These are phyloP conservation scores for Pluvialis apricaria DNA, from an alignment of 2,113 vertebrate genomes.

Conservation along the genomic window DNA sequence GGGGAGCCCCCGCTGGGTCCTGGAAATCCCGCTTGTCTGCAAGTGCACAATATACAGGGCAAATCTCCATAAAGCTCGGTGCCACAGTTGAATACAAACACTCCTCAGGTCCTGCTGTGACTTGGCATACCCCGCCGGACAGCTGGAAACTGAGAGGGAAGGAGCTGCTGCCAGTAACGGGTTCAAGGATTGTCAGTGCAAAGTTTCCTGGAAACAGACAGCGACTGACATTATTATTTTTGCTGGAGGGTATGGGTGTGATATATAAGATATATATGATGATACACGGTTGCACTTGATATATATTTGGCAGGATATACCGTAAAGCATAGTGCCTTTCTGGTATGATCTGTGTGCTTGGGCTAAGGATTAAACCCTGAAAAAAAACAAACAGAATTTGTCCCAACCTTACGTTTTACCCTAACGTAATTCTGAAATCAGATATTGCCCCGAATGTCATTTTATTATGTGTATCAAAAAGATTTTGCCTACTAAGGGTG, in stretches of 20 bases:
- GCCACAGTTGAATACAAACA: conserved; percentile 82
- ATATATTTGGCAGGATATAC: not conserved
- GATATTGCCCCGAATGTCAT: conserved; percentile 63
- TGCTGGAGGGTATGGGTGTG: conserved; percentile 57
- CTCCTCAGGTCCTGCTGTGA: conserved; percentile 91
- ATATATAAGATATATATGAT: conserved; percentile 5
- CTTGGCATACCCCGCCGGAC: conserved; percentile 93
- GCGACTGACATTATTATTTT: conserved; percentile 63
- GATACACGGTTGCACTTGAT: not conserved
- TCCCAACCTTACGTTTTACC: conserved; percentile 47
- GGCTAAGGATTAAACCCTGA: conserved; percentile 36
- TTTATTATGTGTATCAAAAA: conserved; percentile 70
- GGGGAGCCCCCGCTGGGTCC: conserved; percentile 81
- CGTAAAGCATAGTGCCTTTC: conserved; percentile 28
- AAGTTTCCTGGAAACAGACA: conserved; percentile 71
- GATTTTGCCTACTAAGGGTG: conserved; percentile 59
- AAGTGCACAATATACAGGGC: conserved; percentile 78
- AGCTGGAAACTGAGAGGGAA: conserved; percentile 89
- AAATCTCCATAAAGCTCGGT: conserved; percentile 69
- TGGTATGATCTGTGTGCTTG: not conserved
- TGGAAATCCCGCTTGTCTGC: conserved; percentile 84
- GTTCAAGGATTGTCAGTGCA: conserved; percentile 73
- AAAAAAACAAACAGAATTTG: conserved; percentile 36
- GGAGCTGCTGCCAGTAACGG: conserved; percentile 82
- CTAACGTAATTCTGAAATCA: conserved; percentile 69